A percentile compares a stretch with the other conserved stretches of the same genome.
These are phyloP conservation scores for Diarsia dahlii DNA, from an alignment of 2,888 invertebrate genomes.

Conservation along the genomic window DNA sequence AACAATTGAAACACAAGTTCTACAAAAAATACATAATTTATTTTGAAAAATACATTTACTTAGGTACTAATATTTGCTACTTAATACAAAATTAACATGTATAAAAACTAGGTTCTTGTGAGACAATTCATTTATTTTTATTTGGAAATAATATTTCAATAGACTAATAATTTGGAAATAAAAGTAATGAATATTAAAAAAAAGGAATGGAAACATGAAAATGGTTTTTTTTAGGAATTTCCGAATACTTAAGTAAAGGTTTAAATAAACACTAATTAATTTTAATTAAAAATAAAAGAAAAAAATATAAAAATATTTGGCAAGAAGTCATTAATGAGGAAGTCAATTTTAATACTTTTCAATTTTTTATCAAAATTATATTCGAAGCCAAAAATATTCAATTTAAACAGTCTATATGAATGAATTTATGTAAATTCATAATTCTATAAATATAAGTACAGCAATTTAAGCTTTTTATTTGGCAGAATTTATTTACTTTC, in stretches of 20 bases:
- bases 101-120: conserved; percentile 32
- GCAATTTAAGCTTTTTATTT: neutral
- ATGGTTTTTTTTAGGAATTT: neutral
- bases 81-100: conserved; percentile 57
- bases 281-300: neutral
- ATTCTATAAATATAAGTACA: conserved; percentile 18
- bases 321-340: conserved; percentile 15
- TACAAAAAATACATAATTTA: conserved; percentile 74
- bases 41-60: conserved; percentile 69
- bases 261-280: neutral
- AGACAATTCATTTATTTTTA: conserved; percentile 33
- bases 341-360: neutral
- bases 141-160: neutral
- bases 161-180: conserved; percentile 24
- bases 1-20: conserved; percentile 39
- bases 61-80: conserved; percentile 65
- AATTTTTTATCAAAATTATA: neutral
- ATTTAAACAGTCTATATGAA: neutral
- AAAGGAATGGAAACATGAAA: conserved; percentile 29
- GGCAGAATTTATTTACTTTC: neutral
- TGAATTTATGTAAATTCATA: neutral
- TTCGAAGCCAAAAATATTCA: neutral
- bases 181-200: conserved; percentile 27
- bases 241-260: conserved; percentile 2
- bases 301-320: conserved; percentile 8